phyloP scores from a whole-genome alignment of 2,797 vertebrate genomes.

The Pangasius djambal region DNA sequence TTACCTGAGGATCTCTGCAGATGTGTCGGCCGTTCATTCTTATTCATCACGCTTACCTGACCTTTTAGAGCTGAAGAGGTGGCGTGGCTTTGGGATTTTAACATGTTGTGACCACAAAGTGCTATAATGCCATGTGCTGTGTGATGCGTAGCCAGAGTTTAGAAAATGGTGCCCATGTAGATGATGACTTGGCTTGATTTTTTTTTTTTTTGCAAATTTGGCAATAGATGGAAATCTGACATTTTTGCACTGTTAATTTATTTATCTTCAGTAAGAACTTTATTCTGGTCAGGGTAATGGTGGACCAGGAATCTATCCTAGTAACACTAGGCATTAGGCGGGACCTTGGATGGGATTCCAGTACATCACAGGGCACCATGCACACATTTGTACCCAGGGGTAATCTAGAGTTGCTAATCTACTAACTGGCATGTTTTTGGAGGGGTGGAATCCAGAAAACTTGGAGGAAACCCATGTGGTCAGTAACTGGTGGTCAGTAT shows the following conservation, averaged over 20 bases:
- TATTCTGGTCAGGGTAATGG: background rate
- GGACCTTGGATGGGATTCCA: background rate
- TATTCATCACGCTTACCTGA: conserved; percentile 22
- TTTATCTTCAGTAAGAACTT: background rate
- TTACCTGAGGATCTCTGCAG: conserved; percentile 34
- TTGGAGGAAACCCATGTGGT: background rate
- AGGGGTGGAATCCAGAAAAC: background rate
- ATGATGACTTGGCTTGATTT: background rate
- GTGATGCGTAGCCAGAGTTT: background rate
- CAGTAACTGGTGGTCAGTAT: background rate
- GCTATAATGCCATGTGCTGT: background rate
- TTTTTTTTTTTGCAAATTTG: no score
- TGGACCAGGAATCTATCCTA: background rate
- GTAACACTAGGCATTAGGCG: background rate
- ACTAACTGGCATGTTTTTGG: background rate
- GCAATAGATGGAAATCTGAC: background rate
- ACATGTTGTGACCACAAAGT: background rate
- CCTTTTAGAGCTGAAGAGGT: background rate
- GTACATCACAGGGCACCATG: background rate
- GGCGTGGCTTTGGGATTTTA: background rate
- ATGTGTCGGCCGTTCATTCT: background rate
- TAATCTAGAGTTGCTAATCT: background rate
- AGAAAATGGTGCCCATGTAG: background rate
- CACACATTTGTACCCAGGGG: background rate
- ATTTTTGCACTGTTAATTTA: background rate